Base-by-base conservation (phyloP, 2,797 vertebrate species). In the Sebastolobus altivelis region DNA sequence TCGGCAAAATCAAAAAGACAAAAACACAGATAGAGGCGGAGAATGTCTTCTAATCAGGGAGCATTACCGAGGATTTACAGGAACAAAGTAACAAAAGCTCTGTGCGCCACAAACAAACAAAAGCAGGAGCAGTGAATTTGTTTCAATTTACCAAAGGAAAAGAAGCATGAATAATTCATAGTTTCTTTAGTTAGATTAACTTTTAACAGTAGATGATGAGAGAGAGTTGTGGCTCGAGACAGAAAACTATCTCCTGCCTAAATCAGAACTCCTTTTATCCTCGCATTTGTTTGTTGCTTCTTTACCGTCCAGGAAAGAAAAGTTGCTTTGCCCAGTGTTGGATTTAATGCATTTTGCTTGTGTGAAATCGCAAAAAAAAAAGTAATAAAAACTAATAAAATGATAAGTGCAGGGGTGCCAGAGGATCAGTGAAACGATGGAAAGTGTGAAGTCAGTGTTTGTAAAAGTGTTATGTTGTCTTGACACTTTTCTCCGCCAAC, bases 101-200 rank as follows among this genome's bases (percentile, higher is more conserved):
- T 5, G 10, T 3, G 40, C 10, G 22, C 33, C 25, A 25, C 70
- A 81, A 81, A 75, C 78, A 82, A 80, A 87, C 79, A 83, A 71
- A 87, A 72, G 29, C 29, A 65, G 38, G 38, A 83, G 75, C 63
- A 56, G 29, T 59, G 58, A 67, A 86, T 89, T 78, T 84, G 74
- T 81, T 88, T 83, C 71, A 81, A 81, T 86, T 86, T 83, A 82
- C 68, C 80, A 74, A 83, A 79, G 58, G 58, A 59, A 84, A 63
- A 60, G 31, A 70, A 0, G 4, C 61, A 88, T 91, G 74, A 89
- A 92, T 88, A 75, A 92, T 90, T 83, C 72, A 89, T 77, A 0
- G 12, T 27, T 31, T 54, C 63, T 77, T 82, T 65, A 75, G 83
- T 86, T 72, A 18, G 74, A 82, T 83, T 65, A 65, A 65, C 62